These are phyloP conservation scores for Choloepus hoffmanni DNA, from an alignment of 2,113 vertebrate genomes.

Conservation along the genomic window DNA sequence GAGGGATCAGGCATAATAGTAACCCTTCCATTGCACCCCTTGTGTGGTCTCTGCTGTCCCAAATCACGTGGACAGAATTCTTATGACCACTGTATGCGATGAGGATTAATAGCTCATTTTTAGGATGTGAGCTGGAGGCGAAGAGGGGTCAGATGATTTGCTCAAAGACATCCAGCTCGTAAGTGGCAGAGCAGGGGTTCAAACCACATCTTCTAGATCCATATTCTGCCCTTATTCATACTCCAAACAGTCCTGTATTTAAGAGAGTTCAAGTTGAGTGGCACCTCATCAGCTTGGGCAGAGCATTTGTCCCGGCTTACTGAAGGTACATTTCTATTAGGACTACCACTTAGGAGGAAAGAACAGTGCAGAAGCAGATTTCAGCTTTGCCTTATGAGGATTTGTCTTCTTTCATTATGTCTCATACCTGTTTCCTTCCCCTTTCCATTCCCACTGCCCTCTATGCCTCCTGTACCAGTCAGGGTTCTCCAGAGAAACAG, in stretches of 20 bases:
- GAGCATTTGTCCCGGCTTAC: background rate
- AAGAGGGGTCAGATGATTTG: background rate
- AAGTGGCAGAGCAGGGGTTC: background rate
- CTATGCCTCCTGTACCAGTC: background rate
- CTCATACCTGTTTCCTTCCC: background rate
- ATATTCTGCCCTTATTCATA: background rate
- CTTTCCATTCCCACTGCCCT: background rate
- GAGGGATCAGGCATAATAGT: rapidly evolving
- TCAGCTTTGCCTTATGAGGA: background rate
- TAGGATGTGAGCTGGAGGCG: background rate
- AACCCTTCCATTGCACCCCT: background rate
- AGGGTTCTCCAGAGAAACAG: too few relatives aligned
- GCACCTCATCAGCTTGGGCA: background rate
- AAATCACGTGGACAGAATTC: background rate
- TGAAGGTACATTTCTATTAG: background rate
- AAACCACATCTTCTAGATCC: background rate
- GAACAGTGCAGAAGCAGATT: background rate
- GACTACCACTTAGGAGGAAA: background rate
- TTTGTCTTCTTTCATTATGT: background rate
- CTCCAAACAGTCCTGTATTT: background rate
- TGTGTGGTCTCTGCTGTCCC: background rate
- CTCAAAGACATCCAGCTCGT: background rate
- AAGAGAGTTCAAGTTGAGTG: background rate
- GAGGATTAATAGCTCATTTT: background rate
- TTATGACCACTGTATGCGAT: background rate